Percentiles rank a stretch among this genome's conserved stretches.
phyloP scores from a whole-genome alignment of 2,888 invertebrate species.

The Melanostoma scalare region DNA sequence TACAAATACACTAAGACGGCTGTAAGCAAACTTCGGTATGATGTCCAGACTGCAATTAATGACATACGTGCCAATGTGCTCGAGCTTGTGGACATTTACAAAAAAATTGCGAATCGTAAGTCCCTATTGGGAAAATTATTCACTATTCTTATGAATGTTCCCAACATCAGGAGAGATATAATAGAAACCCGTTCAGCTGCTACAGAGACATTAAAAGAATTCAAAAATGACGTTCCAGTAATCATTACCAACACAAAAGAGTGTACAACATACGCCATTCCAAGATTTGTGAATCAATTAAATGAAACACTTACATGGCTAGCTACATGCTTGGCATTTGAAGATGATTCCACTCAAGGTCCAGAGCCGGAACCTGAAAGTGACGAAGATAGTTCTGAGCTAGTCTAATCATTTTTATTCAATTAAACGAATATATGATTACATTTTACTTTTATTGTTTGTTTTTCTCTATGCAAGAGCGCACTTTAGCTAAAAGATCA shows the following conservation, averaged over 20 bases:
- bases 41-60: slow-evolving; percentile 34
- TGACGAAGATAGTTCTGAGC: slow-evolving; percentile 20
- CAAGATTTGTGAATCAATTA: slow-evolving; percentile 28
- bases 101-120: slow-evolving; percentile 76
- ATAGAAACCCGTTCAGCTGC: slow-evolving; percentile 22
- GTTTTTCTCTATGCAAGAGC: slow-evolving; percentile 18
- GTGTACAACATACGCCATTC: slow-evolving; percentile 35
- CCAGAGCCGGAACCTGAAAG: slow-evolving; percentile 57
- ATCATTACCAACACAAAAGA: neutral
- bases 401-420: neutral
- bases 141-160: slow-evolving; percentile 75
- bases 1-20: slow-evolving; percentile 27
- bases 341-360: slow-evolving; percentile 47
- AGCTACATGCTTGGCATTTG: slow-evolving; percentile 36
- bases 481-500: slow-evolving; percentile 27
- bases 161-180: slow-evolving; percentile 74
- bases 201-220: slow-evolving; percentile 10
- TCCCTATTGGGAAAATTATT: slow-evolving; percentile 77
- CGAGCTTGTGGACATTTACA: slow-evolving; percentile 76
- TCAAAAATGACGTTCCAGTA: slow-evolving; percentile 30
- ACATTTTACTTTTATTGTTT: slow-evolving; percentile 39
- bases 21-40: slow-evolving; percentile 6
- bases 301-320: slow-evolving; percentile 42
- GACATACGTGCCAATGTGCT: slow-evolving; percentile 68
- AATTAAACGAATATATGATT: slow-evolving; percentile 1